A percentile compares a stretch with the other conserved stretches of the same genome.
Conservation (phyloP, 2,888 invertebrate genomes). For the Nomada hirtipes region DNA sequence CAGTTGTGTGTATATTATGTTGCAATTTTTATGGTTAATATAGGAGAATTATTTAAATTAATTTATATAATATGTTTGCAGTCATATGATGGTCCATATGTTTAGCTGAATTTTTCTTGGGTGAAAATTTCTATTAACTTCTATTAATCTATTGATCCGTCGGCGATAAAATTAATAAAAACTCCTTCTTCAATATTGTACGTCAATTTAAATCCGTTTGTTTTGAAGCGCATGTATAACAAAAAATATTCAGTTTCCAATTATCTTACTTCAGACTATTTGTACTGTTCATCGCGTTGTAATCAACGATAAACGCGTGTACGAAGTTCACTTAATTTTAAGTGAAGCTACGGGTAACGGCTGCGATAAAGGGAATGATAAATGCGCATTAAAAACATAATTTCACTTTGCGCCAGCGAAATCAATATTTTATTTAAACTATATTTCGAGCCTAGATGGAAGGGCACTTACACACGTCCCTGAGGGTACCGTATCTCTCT, state of each 20-base stretch:
- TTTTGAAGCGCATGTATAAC: too few relatives aligned
- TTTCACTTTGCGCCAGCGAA: conserved; percentile 47
- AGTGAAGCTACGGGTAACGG: conserved; percentile 9
- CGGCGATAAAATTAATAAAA: too few relatives aligned
- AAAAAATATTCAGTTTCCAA: conserved; percentile 6
- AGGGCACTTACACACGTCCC: conserved; percentile 61
- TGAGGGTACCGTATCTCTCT: conserved; percentile 45
- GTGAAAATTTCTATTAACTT: too few relatives aligned
- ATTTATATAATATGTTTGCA: too few relatives aligned
- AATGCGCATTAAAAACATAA: conserved; percentile 56
- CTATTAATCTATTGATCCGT: too few relatives aligned
- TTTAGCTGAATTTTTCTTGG: too few relatives aligned
- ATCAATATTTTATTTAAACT: conserved; percentile 59
- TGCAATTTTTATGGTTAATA: too few relatives aligned
- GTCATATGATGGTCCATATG: too few relatives aligned
- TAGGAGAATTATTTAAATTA: too few relatives aligned
- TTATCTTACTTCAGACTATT: background rate
- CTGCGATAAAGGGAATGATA: conserved; percentile 46
- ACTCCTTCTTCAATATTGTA: too few relatives aligned
- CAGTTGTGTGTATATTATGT: background rate
- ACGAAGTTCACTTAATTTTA: conserved; percentile 33
- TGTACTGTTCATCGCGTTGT: conserved; percentile 14
- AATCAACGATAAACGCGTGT: conserved; percentile 35
- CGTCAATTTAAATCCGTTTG: too few relatives aligned
- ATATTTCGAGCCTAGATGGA: conserved; percentile 50